Evolutionary conservation across 1,140 invertebrate species (phyloP).

Genomic region (Panulirus ornatus): DNA sequence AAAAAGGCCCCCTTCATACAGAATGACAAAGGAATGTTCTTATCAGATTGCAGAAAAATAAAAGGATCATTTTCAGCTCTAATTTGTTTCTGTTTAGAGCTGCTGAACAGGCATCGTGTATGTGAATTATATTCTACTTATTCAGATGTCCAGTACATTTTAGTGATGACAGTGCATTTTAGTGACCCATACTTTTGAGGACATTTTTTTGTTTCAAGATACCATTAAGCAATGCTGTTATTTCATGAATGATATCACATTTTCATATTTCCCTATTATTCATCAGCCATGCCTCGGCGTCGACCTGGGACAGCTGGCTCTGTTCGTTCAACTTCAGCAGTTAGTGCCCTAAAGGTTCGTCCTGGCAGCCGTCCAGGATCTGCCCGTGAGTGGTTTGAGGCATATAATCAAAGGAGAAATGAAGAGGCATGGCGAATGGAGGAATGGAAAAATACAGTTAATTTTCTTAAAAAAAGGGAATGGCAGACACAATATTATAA

Average conservation of each 20-base stretch:
- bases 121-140: no score
- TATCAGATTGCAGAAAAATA: no score
- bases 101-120: no score
- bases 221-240: not conserved
- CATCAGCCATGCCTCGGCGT: slow-evolving; percentile 44
- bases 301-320: slow-evolving; percentile 59
- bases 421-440: slow-evolving; percentile 67
- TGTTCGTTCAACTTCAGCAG: slow-evolving; percentile 50
- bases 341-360: slow-evolving; percentile 53
- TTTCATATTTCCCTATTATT: not conserved
- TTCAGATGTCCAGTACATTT: no score
- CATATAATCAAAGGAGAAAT: slow-evolving; percentile 56
- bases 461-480: slow-evolving; percentile 58
- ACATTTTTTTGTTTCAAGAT: not conserved
- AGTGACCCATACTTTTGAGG: no score
- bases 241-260: not conserved
- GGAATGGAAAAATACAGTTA: slow-evolving; percentile 60
- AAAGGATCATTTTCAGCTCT: no score
- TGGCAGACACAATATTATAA: slow-evolving; percentile 69
- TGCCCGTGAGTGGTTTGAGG: slow-evolving; percentile 62
- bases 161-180: no score
- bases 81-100: no score
- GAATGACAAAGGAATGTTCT: no score
- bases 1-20: no score
- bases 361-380: slow-evolving; percentile 64